Evolutionary conservation across 2,113 vertebrate genomes (phyloP), one percentile per base, ranked within the genome.

Genomic region (Gulo gulo): DNA sequence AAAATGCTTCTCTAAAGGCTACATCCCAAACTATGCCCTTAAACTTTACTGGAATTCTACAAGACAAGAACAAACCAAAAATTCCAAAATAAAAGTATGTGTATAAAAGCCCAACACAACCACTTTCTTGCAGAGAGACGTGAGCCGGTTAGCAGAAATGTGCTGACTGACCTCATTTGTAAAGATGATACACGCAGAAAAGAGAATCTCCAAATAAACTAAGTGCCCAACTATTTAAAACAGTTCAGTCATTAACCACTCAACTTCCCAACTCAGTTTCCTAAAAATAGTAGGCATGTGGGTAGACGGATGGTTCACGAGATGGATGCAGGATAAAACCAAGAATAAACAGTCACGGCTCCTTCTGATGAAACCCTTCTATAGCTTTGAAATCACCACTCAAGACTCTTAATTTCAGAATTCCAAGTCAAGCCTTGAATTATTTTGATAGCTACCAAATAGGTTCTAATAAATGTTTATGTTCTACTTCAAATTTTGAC

Each of bases 151-250:
- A 69, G 84, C 65, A 96, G 67, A 94, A 88, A 92, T 94, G 74
- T 94, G 91, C 45, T 87, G 29, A 90, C 61, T 94, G 92, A 83
- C 80, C 34, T 94, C 61, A 95, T 93, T 57, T 80, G 78, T 79
- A 81, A 74, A 94, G 81, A 95, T 57, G 81, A 84, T 24, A 94
- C 24, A 63, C 15, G 74, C 52, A 96, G 29, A 91, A 74, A 50
- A 76, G n/a, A 93, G 21, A 97, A 95, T 94, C 96, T 94, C 91
- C 69, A 93, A 92, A 96, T 93, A 93, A 98, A 96, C 85, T 95
- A 96, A 94, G 36, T 89, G n/a, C 16, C 50, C 88, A 95, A 87
- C 73, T 92, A 89, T 95, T 94, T 96, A 92, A 89, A 97, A 94
- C 36, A 83, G 50, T 67, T 90, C 61, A 61, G 39, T 96, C 87